Evolutionary conservation across 2,888 invertebrate genomes (phyloP).

Genomic region (Drosophila rubida): DNA sequence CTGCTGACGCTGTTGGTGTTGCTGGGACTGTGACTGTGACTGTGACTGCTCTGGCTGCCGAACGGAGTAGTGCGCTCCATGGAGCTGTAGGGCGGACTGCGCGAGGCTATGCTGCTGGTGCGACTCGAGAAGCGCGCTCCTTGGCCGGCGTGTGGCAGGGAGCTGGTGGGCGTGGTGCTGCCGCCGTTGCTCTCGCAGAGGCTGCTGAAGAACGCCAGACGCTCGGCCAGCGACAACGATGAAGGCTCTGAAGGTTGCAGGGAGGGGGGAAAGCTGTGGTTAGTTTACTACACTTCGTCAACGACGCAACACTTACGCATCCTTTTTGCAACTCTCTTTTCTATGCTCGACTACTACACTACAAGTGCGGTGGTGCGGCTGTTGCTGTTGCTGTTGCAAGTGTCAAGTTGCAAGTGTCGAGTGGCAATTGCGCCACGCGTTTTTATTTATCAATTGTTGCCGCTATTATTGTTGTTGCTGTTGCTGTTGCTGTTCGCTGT

Average conservation of each 20-base stretch:
- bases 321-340: slow-evolving; percentile 50
- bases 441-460: slow-evolving; percentile 19
- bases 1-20: slow-evolving; percentile 77
- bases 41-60: slow-evolving; percentile 75
- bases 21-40: slow-evolving; percentile 65
- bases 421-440: slow-evolving; percentile 16
- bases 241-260: slow-evolving; percentile 80
- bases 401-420: slow-evolving; percentile 10
- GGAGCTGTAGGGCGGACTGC: slow-evolving; percentile 60
- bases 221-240: slow-evolving; percentile 83
- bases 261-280: neutral
- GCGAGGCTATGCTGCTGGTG: slow-evolving; percentile 57
- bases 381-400: slow-evolving; percentile 10
- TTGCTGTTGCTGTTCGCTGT: slow-evolving; percentile 26
- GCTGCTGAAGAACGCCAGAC: slow-evolving; percentile 83
- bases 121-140: slow-evolving; percentile 44
- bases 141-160: slow-evolving; percentile 1
- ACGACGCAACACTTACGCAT: slow-evolving; percentile 71
- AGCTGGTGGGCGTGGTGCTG: slow-evolving; percentile 18
- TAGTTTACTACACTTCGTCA: neutral
- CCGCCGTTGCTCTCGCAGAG: slow-evolving; percentile 68
- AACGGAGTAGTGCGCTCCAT: slow-evolving; percentile 78
- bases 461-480: slow-evolving; percentile 5
- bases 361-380: neutral
- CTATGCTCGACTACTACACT: slow-evolving; percentile 9